Conservation (phyloP, 2,797 vertebrate genomes). For the Acrossocheilus wenchowensis region DNA sequence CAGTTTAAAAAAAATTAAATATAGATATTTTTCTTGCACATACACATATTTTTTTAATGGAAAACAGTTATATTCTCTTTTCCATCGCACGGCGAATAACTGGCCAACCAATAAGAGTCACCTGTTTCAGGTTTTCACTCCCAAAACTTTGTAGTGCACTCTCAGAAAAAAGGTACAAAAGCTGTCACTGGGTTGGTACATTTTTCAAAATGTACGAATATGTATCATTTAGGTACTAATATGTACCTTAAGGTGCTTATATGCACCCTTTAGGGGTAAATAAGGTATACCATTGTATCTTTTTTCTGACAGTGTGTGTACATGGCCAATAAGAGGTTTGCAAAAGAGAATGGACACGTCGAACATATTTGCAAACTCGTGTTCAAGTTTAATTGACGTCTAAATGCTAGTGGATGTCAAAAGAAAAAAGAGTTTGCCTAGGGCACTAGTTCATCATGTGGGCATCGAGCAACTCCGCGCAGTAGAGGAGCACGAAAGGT, state of each 20-base stretch:
- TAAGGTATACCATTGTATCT: not conserved
- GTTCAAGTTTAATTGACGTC: not conserved
- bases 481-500: not conserved
- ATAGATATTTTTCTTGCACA: too few relatives aligned
- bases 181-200: too few relatives aligned
- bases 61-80: too few relatives aligned
- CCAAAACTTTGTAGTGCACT: too few relatives aligned
- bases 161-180: too few relatives aligned
- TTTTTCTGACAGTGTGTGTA: not conserved
- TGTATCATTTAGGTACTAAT: not conserved
- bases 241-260: not conserved
- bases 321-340: not conserved
- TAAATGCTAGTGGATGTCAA: not conserved
- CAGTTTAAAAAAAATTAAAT: too few relatives aligned
- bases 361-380: not conserved
- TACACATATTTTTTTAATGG: too few relatives aligned
- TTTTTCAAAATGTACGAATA: too few relatives aligned
- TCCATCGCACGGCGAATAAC: too few relatives aligned
- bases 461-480: not conserved
- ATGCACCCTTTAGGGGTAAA: not conserved
- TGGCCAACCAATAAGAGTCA: too few relatives aligned
- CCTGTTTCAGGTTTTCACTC: too few relatives aligned
- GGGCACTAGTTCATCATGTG: not conserved
- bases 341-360: not conserved
- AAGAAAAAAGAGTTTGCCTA: not conserved